A percentile compares a stretch with the other conserved stretches of the same genome.
Evolutionary conservation across 2,797 vertebrate species (phyloP).

Genomic region (Acropternis orthonyx): DNA sequence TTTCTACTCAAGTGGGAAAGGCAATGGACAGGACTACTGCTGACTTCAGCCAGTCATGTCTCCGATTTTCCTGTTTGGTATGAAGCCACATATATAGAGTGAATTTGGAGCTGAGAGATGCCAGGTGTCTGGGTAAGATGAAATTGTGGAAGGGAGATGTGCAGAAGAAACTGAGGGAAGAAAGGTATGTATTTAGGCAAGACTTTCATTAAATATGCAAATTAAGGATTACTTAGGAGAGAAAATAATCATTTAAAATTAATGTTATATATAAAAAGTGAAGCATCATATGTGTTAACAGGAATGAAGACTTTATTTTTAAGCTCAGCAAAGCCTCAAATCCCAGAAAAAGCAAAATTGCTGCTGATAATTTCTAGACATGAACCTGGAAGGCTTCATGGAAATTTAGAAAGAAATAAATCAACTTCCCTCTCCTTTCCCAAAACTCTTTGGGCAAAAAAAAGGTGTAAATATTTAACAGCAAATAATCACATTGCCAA

Average conservation of each 20-base stretch:
- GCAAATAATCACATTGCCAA: slow-evolving; percentile 41
- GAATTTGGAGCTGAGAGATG: background rate
- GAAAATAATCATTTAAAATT: background rate
- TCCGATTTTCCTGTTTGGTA: background rate
- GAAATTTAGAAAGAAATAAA: slow-evolving; percentile 32
- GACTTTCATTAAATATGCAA: slow-evolving; percentile 1
- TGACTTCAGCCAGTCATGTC: background rate
- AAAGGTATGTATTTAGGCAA: background rate
- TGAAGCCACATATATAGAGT: background rate
- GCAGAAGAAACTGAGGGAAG: background rate
- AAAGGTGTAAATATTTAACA: slow-evolving; percentile 52
- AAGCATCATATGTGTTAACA: background rate
- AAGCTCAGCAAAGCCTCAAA: slow-evolving; percentile 13
- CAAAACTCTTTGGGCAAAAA: background rate
- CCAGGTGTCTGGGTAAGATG: background rate
- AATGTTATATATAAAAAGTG: background rate
- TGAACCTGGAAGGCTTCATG: background rate
- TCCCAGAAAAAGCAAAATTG: slow-evolving; percentile 7
- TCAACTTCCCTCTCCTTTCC: background rate
- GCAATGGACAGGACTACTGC: background rate
- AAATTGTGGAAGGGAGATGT: background rate
- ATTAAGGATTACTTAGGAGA: slow-evolving; percentile 3
- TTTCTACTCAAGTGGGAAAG: background rate
- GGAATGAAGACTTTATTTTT: background rate
- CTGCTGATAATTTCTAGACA: background rate